Evolutionary conservation across 1,140 invertebrate species (phyloP).

Genomic region (Phenacoccus solenopsis): DNA sequence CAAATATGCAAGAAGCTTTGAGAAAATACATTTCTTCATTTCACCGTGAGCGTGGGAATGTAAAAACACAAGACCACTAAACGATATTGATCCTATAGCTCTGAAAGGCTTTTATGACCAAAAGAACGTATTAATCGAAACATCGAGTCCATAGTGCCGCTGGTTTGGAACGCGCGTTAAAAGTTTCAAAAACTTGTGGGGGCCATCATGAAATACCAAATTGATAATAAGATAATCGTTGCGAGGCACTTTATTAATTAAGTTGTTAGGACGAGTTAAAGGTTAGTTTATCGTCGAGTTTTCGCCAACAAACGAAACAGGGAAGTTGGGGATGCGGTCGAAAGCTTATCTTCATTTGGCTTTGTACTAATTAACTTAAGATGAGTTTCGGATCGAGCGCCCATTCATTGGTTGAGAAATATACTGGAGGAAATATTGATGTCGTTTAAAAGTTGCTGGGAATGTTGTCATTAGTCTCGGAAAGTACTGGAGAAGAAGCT

Average conservation of each 20-base stretch:
- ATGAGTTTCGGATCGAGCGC: not conserved
- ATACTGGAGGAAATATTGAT: not conserved
- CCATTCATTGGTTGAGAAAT: not conserved
- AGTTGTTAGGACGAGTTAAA: not conserved
- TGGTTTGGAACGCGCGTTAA: too few relatives aligned
- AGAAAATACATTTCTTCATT: too few relatives aligned
- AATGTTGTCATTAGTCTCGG: not conserved
- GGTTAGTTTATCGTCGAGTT: not conserved
- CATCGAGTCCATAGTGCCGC: too few relatives aligned
- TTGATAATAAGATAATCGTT: not conserved
- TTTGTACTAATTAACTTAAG: not conserved
- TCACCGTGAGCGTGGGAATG: too few relatives aligned
- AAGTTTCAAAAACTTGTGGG: too few relatives aligned
- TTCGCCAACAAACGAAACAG: not conserved
- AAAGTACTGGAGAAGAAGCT: too few relatives aligned
- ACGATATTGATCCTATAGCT: too few relatives aligned
- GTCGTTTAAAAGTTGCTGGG: conserved; percentile 1
- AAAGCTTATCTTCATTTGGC: not conserved
- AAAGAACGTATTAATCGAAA: too few relatives aligned
- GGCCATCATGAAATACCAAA: too few relatives aligned
- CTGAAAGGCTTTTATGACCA: too few relatives aligned
- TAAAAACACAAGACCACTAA: too few relatives aligned
- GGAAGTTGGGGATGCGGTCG: not conserved
- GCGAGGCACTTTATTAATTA: not conserved
- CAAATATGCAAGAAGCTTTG: too few relatives aligned